Base-by-base conservation (phyloP, 2,113 vertebrate genomes). In the Malaclemys terrapin region DNA sequence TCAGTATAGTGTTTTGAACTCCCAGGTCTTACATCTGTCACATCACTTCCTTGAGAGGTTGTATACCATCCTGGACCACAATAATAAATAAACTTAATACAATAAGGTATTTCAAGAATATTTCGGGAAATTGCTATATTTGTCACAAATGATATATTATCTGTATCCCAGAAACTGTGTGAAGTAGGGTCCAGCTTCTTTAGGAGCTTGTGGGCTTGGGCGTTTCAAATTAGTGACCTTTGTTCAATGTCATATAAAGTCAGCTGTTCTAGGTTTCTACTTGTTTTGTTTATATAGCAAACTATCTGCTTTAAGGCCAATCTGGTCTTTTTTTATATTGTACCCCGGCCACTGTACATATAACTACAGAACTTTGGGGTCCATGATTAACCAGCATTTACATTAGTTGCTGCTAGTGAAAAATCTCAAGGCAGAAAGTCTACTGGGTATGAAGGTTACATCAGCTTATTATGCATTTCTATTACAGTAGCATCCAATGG, bases 131-230 rank as follows among this genome's bases (percentile, higher is more conserved):
- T 62, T 62, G 59, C 59, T 29, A 7, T 62, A 62, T 62, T 53
- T 88, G 1, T 75, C 82, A 31, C 17, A 27, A 80, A 3, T 47
- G 7, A 2, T 10, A 54, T 25, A 45, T 20, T 4, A 31, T 0
- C 1, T 57, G 47, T 75, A 49, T 93, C 92, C 83, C 49, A 78
- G 17, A 82, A 88, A 3, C 1, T 16, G 1, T 92, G 4, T 38
- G 45, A 62, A 62, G 29, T 13, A 31, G 13, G 59, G 14, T 35
- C 29, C 6, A 53, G 0, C 0, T 47, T 91, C 19, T 45, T 53
- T 54, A 81, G 20, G 17, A 80, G 47, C 35, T 81, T 22, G 38
- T 10, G 1, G 7, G 12, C 3, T 78, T 20, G 42, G 65, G 82
- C 54, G 89, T 9, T 89, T 85, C 38, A 53, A 83, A 12, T 42